Evolutionary conservation across 2,888 invertebrate genomes (phyloP).

Genomic region (Encarsia formosa): DNA sequence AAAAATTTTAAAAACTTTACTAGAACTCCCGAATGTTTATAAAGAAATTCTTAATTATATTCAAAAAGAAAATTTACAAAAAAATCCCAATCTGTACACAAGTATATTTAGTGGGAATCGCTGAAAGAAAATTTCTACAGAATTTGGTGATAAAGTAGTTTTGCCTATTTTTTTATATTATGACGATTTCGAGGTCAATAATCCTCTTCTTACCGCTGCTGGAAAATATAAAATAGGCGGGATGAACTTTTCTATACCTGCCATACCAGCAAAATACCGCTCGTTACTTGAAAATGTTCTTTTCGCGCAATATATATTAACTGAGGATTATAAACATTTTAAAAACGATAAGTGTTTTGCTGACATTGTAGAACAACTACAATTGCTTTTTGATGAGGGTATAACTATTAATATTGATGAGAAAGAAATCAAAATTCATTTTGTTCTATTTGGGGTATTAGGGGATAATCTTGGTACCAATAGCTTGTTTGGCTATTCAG

Average conservation of each 20-base stretch:
- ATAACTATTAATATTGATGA: neutral
- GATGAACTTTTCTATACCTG: slow-evolving; percentile 19
- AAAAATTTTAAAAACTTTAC: neutral
- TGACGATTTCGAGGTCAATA: slow-evolving; percentile 6
- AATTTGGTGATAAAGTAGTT: slow-evolving; percentile 5
- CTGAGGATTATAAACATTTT: slow-evolving; percentile 15
- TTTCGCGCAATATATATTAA: slow-evolving; percentile 10
- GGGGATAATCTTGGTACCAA: too few relatives aligned
- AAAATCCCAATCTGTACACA: neutral
- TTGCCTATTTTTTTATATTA: slow-evolving; percentile 9
- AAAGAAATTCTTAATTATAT: neutral
- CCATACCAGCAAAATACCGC: slow-evolving; percentile 12
- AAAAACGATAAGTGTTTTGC: slow-evolving; percentile 8
- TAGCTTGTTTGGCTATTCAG: too few relatives aligned
- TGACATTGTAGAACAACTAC: neutral
- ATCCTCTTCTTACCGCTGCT: slow-evolving; percentile 4
- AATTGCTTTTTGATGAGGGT: neutral
- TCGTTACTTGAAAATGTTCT: slow-evolving; percentile 15
- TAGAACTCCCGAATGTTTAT: neutral
- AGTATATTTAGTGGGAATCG: neutral
- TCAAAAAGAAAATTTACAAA: neutral
- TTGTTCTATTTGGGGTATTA: too few relatives aligned
- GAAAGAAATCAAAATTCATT: too few relatives aligned
- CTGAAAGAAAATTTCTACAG: slow-evolving; percentile 5
- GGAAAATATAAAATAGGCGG: slow-evolving; percentile 22